Evolutionary conservation across 1,140 invertebrate species (phyloP).

Genomic region (Batillaria attramentaria): DNA sequence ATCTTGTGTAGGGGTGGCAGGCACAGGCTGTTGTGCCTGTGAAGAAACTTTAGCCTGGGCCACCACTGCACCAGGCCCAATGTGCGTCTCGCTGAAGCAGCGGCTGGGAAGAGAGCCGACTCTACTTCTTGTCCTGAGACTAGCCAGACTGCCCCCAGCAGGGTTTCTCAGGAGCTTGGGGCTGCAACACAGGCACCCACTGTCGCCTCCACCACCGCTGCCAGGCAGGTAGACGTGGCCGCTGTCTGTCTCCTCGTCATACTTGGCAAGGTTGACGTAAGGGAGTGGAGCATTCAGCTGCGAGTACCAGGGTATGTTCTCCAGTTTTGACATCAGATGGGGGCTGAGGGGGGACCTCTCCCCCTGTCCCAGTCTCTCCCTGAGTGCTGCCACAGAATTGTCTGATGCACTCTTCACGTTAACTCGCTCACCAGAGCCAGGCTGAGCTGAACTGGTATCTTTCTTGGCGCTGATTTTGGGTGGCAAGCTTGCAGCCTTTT

Average conservation of each 20-base stretch:
- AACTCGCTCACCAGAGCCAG: background rate
- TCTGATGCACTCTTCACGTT: background rate
- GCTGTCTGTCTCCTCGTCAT: conserved; percentile 58
- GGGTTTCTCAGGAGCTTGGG: conserved; percentile 8
- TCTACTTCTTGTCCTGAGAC: background rate
- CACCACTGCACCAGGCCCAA: background rate
- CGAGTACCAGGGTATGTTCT: conserved; percentile 58
- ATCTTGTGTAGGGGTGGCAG: conserved; percentile 15
- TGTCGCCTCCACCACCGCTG: conserved; percentile 30
- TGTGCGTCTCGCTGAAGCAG: conserved; percentile 29
- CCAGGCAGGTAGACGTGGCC: conserved; percentile 56
- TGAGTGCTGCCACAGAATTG: background rate
- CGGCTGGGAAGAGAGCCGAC: conserved; percentile 11
- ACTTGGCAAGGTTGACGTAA: conserved; percentile 65
- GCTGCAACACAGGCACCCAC: background rate
- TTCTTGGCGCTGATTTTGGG: conserved; percentile 23
- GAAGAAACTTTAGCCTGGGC: background rate
- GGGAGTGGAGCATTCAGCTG: conserved; percentile 61
- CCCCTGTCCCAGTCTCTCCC: background rate
- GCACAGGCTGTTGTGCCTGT: no score
- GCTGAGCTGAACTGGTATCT: background rate
- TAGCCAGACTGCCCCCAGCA: conserved; percentile 26
- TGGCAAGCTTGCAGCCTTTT: conserved; percentile 40
- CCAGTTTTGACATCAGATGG: conserved; percentile 58
- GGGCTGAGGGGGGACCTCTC: conserved; percentile 47